These are phyloP conservation scores for Leptogaster cylindrica DNA, from an alignment of 2,888 invertebrate species.

Conservation along the genomic window DNA sequence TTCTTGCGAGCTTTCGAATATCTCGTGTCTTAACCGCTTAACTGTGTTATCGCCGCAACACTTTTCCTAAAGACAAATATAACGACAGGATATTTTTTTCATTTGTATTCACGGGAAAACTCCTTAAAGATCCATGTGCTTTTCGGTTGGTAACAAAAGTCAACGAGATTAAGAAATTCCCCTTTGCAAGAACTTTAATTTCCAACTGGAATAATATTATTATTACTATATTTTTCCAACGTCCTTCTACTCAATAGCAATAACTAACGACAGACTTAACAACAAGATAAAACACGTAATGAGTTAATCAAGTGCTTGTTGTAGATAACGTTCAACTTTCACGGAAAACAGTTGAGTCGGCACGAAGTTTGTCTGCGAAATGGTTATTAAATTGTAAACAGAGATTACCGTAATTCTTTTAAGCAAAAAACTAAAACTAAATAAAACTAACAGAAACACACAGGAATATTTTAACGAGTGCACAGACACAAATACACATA, in stretches of 20 bases:
- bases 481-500: background rate
- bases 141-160: background rate
- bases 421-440: no score
- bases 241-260: no score
- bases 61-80: background rate
- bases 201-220: background rate
- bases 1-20: slow-evolving; percentile 28
- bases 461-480: no score
- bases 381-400: background rate
- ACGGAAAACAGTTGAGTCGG: background rate
- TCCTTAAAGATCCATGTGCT: slow-evolving; percentile 33
- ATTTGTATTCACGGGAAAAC: slow-evolving; percentile 2
- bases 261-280: no score
- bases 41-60: background rate
- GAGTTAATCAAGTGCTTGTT: no score
- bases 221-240: no score
- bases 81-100: background rate
- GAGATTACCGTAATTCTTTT: no score
- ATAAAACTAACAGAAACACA: no score
- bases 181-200: background rate
- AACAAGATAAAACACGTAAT: no score
- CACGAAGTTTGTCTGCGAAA: background rate
- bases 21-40: slow-evolving; percentile 4
- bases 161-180: background rate
- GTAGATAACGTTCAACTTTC: background rate